phyloP scores from a whole-genome alignment of 1,140 invertebrate genomes.

The Globodera ellingtonae region DNA sequence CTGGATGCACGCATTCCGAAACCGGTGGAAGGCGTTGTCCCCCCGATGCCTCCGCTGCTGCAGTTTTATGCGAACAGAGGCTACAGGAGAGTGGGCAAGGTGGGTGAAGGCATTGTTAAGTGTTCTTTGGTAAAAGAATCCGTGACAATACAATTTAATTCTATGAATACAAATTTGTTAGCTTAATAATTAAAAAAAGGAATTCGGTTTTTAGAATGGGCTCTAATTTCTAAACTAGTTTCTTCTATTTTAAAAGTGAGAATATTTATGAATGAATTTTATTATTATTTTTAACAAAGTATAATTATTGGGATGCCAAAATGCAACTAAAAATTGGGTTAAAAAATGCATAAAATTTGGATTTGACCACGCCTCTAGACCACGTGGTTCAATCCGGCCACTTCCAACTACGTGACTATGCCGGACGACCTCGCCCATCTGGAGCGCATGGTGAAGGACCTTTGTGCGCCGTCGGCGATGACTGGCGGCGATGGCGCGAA shows the following conservation, averaged over 20 bases:
- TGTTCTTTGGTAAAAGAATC: too few species aligned
- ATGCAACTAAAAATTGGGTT: too few species aligned
- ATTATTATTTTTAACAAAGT: too few species aligned
- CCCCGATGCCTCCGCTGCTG: not conserved
- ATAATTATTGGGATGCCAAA: too few species aligned
- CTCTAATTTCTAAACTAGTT: too few species aligned
- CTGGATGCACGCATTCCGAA: not conserved
- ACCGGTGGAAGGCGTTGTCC: not conserved
- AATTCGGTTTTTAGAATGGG: too few species aligned
- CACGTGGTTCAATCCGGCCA: not conserved
- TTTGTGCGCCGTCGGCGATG: not conserved
- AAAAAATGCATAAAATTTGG: too few species aligned
- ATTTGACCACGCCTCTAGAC: not conserved
- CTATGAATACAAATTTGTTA: too few species aligned
- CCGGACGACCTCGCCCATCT: not conserved
- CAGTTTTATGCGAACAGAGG: not conserved
- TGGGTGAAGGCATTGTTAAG: not conserved
- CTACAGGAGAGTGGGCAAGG: not conserved
- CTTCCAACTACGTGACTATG: not conserved
- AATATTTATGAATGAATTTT: too few species aligned
- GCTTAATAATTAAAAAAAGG: too few species aligned
- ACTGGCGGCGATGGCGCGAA: not conserved
- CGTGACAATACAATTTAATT: too few species aligned
- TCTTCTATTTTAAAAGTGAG: too few species aligned
- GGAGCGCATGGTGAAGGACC: not conserved